Evolutionary conservation across 2,888 invertebrate species (phyloP).

Genomic region (Cerastoderma edule): DNA sequence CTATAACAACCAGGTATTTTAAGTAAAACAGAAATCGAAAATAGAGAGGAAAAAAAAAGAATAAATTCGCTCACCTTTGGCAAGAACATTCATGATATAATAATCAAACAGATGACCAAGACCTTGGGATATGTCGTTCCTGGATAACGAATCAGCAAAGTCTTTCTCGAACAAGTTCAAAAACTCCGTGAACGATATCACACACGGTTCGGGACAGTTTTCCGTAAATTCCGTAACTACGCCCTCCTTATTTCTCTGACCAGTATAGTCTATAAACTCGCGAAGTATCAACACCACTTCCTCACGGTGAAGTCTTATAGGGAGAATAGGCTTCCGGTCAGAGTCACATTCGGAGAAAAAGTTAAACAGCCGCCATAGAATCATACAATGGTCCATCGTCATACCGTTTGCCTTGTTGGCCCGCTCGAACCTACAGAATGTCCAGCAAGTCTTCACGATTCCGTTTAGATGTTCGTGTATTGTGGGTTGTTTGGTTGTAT

Average conservation of each 20-base stretch:
- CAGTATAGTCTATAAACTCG: conserved; percentile 53
- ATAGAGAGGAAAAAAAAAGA: not conserved
- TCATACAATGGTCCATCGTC: conserved; percentile 85
- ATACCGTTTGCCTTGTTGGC: conserved; percentile 39
- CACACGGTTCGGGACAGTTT: conserved; percentile 12
- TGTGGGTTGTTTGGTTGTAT: conserved; percentile 1
- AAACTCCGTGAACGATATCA: conserved; percentile 54
- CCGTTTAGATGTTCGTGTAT: conserved; percentile 39
- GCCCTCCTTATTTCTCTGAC: conserved; percentile 51
- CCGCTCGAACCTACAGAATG: conserved; percentile 50
- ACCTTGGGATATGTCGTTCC: conserved; percentile 43
- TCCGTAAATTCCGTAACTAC: conserved; percentile 30
- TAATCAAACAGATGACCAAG: conserved; percentile 47
- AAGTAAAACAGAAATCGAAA: too few relatives aligned
- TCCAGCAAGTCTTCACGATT: conserved; percentile 52
- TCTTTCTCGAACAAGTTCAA: conserved; percentile 55
- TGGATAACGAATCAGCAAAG: conserved; percentile 39
- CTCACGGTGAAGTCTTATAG: conserved; percentile 72
- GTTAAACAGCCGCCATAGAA: conserved; percentile 88
- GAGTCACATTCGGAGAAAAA: conserved; percentile 89
- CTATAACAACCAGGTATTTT: too few relatives aligned
- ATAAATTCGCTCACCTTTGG: conserved; percentile 36
- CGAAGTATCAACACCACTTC: conserved; percentile 62
- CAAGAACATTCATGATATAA: conserved; percentile 48
- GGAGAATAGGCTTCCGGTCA: conserved; percentile 61